These are phyloP conservation scores for Myathropa florea DNA, from an alignment of 2,888 invertebrate genomes.

Conservation along the genomic window DNA sequence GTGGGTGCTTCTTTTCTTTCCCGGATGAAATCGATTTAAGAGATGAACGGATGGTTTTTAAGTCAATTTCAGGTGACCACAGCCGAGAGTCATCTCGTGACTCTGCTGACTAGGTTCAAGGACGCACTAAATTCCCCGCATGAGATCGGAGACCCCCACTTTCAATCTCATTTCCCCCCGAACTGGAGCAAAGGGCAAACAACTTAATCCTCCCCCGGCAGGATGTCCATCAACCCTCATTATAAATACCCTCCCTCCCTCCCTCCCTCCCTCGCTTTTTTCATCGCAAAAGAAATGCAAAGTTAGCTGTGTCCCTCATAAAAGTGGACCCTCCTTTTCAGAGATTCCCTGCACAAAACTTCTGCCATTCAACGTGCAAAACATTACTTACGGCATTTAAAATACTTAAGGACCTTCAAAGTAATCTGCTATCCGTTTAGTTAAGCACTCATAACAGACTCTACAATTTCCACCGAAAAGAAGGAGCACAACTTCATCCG, in stretches of 20 bases:
- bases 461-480: conserved; percentile 39
- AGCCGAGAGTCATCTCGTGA: too few relatives aligned
- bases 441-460: conserved; percentile 68
- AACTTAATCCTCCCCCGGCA: background rate
- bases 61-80: background rate
- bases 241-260: background rate
- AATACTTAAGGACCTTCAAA: conserved; percentile 68
- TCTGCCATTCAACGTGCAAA: conserved; percentile 38
- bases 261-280: background rate
- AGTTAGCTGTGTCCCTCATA: conserved; percentile 13
- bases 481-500: background rate
- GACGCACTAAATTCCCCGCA: too few relatives aligned
- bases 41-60: background rate
- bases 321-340: conserved; percentile 1
- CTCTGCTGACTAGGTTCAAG: too few relatives aligned
- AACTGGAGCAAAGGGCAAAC: background rate
- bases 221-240: conserved; percentile 1
- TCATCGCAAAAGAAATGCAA: background rate
- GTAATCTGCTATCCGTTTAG: conserved; percentile 64
- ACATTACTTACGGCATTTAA: conserved; percentile 66
- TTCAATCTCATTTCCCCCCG: background rate
- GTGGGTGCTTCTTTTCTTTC: conserved; percentile 13
- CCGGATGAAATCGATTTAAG: conserved; percentile 35
- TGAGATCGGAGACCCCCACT: too few relatives aligned
- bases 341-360: background rate